Evolutionary conservation across 2,888 invertebrate species (phyloP).

Genomic region (Scaptomyza tumidula): DNA sequence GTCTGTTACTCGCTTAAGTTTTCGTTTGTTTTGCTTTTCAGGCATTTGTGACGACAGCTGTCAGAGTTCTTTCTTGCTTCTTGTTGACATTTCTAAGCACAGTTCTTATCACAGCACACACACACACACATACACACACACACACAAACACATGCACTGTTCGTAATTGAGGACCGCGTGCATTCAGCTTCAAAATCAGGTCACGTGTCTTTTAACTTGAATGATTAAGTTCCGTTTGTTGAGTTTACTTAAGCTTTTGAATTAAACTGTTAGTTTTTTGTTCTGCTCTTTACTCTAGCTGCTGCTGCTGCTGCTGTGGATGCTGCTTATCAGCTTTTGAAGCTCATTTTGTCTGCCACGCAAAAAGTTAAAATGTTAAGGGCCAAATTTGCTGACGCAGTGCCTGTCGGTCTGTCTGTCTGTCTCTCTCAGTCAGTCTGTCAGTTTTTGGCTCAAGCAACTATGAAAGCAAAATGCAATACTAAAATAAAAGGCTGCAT

Average conservation of each 20-base stretch:
- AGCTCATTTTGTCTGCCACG: slow-evolving; percentile 45
- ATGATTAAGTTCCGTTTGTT: slow-evolving; percentile 49
- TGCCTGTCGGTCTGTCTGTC: slow-evolving; percentile 14
- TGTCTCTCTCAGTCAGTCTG: background rate
- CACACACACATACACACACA: slow-evolving; percentile 12
- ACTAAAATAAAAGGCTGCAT: background rate
- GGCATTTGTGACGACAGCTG: slow-evolving; percentile 5
- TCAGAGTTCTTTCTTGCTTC: background rate
- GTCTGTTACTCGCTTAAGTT: background rate
- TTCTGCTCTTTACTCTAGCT: background rate
- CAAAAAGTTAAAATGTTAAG: slow-evolving; percentile 44
- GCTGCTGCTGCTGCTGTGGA: slow-evolving; percentile 8
- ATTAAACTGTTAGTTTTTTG: background rate
- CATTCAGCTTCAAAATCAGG: slow-evolving; percentile 56
- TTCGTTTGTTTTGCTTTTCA: slow-evolving; percentile 9
- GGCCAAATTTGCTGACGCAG: slow-evolving; percentile 35
- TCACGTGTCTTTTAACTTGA: slow-evolving; percentile 66
- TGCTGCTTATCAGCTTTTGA: slow-evolving; percentile 40
- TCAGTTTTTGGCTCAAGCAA: slow-evolving; percentile 13
- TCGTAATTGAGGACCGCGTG: slow-evolving; percentile 25
- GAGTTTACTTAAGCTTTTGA: slow-evolving; percentile 5
- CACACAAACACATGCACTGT: slow-evolving; percentile 1
- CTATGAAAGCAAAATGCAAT: slow-evolving; percentile 4
- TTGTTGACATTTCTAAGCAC: slow-evolving; percentile 48
- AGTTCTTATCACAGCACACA: slow-evolving; percentile 43